Base-by-base conservation (phyloP, 2,113 vertebrate genomes). In the Hippocampus comes region DNA sequence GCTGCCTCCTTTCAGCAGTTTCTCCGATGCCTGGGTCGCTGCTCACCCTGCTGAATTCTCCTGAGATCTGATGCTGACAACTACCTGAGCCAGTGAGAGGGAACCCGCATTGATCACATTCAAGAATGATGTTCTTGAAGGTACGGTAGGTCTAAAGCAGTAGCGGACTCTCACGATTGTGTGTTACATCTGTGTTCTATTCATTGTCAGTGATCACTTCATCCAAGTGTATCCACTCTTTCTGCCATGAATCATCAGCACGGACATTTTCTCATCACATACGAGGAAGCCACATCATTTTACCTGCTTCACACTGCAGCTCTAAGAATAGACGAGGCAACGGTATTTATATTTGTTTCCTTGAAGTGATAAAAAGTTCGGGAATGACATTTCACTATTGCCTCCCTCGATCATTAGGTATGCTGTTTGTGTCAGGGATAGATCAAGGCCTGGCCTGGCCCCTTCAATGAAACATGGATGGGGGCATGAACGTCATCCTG, bases 301-400 rank as follows among this genome's bases (percentile, higher is more conserved):
- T 18, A 30, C 25, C 57, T 27, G 25, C 57, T 27, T 59, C 25
- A 59, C 23, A 7, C 25, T 18, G 6, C 4, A 60, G 12, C 25
- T 60, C 11, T 17, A 17, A 60, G 25, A 15, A 30, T 30, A 7
- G 3, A 23, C 14, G 10, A 25, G n/a, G 55, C 10, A 25, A 57
- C n/a, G 7, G 25, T 15, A 27, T 17, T 15, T 30, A 17, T 15
- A 30, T n/a, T 56, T 5, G 21, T 30, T 60, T 60, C 25, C 14
- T 60, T 17, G 25, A 30, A 60, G 2, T 15, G 14, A 60, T 30
- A 15, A 60, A 60, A 78, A 72, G 77, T 65, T 76, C 20, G 53
- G 67, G 75, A 75, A 49, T 80, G 79, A 75, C 78, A 81, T 87
- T 86, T 59, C 69, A 71, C 72, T 72, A 66, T 73, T 18, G 71